Base-by-base conservation (phyloP, 2,797 vertebrate genomes). In the Typhlichthys eigenmanni region DNA sequence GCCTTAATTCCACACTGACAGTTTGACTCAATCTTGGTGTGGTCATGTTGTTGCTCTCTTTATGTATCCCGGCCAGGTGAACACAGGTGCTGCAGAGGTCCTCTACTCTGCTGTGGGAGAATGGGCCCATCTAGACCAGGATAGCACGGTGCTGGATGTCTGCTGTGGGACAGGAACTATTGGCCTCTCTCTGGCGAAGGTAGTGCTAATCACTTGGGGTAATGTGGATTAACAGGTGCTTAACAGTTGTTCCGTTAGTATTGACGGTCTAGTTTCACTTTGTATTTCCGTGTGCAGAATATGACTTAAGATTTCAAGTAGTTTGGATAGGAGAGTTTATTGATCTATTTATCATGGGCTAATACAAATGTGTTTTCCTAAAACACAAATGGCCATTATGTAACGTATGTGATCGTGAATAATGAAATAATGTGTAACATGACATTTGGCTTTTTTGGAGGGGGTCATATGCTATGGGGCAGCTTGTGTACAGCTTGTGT, bases 121-220 rank as follows among this genome's bases (percentile, higher is more conserved):
- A n/a, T 98, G 96, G 96, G 96, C 94, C 0, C 91, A 95, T 43
- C 87, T 98, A 86, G 91, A 94, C 17, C 73, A 85, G 0, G 93
- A 93, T 71, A 96, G 93, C 84, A 97, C 92, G 0, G 92, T 99
- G 2, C 85, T 99, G 75, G 98, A 99, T 1, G 91, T 98, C 13
- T 99, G 98, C 80, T 99, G 98, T 5, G 96, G 98, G 45, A 99
- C 97, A 0, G 98, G 98, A 69, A 97, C 98, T 69, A 99, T 99
- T 0, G 95, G 98, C 56, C 93, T 99, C 78, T 96, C 96, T 19
- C 83, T 99, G 75, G 98, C 97, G 4, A 95, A 93, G 93, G 97
- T 96, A 56, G 8, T 11, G 32, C 9, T 7, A 3, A 6, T 16
- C 9, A 2, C 11, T 19, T 2, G n/a, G 10, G 13, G n/a, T n/a